A percentile compares a stretch with the other conserved stretches of the same genome.
phyloP scores from a whole-genome alignment of 1,140 invertebrate genomes.

The Drosophila fuyamai region DNA sequence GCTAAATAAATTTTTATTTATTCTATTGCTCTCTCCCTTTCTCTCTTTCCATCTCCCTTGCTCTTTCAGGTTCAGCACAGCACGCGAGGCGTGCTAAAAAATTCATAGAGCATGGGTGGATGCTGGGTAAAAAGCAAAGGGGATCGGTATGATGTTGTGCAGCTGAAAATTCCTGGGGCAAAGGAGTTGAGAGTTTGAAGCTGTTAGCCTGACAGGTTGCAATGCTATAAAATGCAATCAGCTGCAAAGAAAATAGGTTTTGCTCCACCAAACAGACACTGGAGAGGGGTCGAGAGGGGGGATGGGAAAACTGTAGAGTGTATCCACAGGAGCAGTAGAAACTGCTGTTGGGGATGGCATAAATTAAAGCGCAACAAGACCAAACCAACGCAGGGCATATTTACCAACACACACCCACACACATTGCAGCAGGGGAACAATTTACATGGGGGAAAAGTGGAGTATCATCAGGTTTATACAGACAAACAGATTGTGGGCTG shows the following conservation, averaged over 20 bases:
- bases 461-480: conserved; percentile 27
- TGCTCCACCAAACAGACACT: conserved; percentile 55
- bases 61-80: conserved; percentile 5
- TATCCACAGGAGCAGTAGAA: conserved; percentile 22
- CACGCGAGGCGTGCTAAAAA: conserved; percentile 63
- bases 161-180: conserved; percentile 42
- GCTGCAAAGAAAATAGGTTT: conserved; percentile 80
- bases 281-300: conserved; percentile 6
- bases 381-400: conserved; percentile 47
- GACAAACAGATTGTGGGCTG: conserved; percentile 50
- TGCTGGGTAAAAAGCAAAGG: neutral
- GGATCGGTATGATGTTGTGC: conserved; percentile 2
- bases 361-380: conserved; percentile 68
- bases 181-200: conserved; percentile 40
- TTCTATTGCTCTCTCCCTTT: conserved; percentile 15
- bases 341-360: conserved; percentile 57
- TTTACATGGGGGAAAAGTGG: conserved; percentile 10
- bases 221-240: conserved; percentile 81
- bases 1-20: conserved; percentile 69
- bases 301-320: conserved; percentile 10
- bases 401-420: conserved; percentile 22
- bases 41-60: neutral
- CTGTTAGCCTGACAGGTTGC: conserved; percentile 50
- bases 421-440: conserved; percentile 14
- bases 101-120: conserved; percentile 46